Evolutionary conservation across 2,888 invertebrate genomes (phyloP).

Genomic region (Magallana nippona): DNA sequence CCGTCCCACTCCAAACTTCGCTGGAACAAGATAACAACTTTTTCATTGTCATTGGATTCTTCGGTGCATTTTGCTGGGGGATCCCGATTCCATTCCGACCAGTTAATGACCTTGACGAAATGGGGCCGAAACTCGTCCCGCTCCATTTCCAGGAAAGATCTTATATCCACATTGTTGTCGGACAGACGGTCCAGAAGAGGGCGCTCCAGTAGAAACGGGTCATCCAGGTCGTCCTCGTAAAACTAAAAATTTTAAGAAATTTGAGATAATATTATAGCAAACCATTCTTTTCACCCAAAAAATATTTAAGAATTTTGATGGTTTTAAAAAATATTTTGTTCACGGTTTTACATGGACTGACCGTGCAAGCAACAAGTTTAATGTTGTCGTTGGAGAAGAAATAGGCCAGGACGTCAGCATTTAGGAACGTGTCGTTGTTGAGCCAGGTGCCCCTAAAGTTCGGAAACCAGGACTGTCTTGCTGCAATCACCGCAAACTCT

Average conservation of each 20-base stretch:
- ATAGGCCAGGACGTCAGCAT: background rate
- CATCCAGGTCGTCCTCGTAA: background rate
- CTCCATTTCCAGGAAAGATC: background rate
- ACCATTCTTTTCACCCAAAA: too few species aligned
- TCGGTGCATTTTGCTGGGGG: background rate
- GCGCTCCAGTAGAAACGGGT: background rate
- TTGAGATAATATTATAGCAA: too few species aligned
- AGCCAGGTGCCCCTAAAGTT: slow-evolving; percentile 37
- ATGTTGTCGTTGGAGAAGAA: slow-evolving; percentile 24
- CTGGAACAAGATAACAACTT: background rate
- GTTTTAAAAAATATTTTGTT: too few species aligned
- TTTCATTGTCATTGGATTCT: background rate
- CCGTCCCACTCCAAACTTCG: background rate
- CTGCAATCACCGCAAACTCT: background rate
- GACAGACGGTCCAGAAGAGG: background rate
- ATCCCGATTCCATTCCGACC: slow-evolving; percentile 18
- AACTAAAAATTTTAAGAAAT: too few species aligned
- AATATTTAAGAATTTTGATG: too few species aligned
- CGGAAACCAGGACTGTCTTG: background rate
- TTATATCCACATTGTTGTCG: slow-evolving; percentile 10
- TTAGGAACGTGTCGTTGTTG: background rate
- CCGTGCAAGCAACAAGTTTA: slow-evolving; percentile 15
- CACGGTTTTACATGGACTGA: too few species aligned
- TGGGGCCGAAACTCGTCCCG: slow-evolving; percentile 17
- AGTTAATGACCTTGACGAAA: slow-evolving; percentile 11